These are phyloP conservation scores for Buceros bicornis DNA, from an alignment of 2,797 vertebrate species.

Conservation along the genomic window DNA sequence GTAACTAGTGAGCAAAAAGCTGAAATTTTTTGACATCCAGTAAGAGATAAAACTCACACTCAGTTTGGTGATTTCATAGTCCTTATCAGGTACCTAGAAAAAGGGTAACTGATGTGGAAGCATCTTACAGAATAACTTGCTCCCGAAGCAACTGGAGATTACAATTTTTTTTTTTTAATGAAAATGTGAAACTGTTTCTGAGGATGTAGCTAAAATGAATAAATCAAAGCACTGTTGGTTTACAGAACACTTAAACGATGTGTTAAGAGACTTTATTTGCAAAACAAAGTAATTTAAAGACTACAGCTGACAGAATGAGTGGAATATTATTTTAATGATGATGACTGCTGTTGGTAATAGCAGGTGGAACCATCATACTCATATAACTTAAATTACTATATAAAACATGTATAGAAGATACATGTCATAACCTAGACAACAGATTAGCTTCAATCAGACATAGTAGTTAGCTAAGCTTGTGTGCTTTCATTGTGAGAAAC, in stretches of 20 bases:
- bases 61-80: neutral
- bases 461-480: neutral
- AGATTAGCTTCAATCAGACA: neutral
- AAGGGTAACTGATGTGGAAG: neutral
- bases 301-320: neutral
- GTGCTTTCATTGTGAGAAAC: neutral
- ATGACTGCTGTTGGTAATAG: slow-evolving; percentile 1
- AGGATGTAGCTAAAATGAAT: neutral
- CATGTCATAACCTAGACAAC: neutral
- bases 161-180: neutral
- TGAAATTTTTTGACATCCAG: neutral
- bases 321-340: neutral
- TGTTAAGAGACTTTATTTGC: neutral
- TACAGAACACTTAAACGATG: neutral
- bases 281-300: neutral
- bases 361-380: neutral
- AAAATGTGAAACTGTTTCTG: neutral
- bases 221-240: neutral
- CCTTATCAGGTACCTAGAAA: neutral
- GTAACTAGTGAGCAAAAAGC: neutral
- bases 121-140: neutral
- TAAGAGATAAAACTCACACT: neutral
- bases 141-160: neutral
- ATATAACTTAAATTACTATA: neutral
- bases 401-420: neutral